phyloP scores from a whole-genome alignment of 2,113 vertebrate species.

The Solenodon paradoxus region DNA sequence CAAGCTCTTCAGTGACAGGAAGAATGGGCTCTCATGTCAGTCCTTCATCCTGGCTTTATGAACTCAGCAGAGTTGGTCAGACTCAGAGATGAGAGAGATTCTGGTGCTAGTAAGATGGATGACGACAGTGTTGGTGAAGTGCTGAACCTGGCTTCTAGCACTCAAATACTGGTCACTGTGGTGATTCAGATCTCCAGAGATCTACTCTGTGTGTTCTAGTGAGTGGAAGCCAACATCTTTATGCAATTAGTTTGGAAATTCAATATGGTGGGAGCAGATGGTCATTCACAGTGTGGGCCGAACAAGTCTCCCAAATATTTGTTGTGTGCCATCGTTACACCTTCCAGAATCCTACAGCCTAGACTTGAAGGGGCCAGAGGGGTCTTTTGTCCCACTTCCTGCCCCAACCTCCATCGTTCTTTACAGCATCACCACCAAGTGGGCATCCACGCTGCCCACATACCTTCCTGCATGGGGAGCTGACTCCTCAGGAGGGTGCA shows the following conservation, averaged over 20 bases:
- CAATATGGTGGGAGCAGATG: neutral
- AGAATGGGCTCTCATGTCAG: neutral
- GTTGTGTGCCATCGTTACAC: neutral
- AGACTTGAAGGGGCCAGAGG: neutral
- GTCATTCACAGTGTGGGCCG: neutral
- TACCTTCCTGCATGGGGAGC: neutral
- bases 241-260: neutral
- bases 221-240: neutral
- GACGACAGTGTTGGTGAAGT: neutral
- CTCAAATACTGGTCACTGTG: neutral
- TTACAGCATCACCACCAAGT: neutral
- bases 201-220: neutral
- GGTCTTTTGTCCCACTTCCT: neutral
- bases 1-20: neutral
- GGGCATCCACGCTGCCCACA: neutral
- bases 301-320: neutral
- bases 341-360: neutral
- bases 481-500: neutral
- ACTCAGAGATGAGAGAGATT: no score
- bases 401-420: neutral
- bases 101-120: no score
- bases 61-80: neutral
- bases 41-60: neutral
- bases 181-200: neutral
- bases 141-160: neutral